Conservation (phyloP, 2,888 invertebrate species). For the Axea sp. region DNA sequence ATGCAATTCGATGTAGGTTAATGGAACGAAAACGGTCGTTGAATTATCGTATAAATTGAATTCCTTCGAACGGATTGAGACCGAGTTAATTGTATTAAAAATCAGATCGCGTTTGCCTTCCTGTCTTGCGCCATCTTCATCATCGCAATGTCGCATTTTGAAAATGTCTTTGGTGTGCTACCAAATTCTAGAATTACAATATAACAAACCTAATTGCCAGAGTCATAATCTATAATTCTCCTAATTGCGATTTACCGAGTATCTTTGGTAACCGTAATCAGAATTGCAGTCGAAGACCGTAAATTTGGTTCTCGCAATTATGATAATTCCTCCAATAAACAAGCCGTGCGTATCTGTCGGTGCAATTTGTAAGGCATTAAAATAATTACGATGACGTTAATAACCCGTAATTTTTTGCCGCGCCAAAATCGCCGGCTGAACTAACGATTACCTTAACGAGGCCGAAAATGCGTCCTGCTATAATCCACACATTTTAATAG, state of each 20-base stretch:
- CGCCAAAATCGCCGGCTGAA: not conserved
- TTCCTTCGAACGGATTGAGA: not conserved
- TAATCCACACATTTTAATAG: too few relatives aligned
- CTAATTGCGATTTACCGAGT: constrained; percentile 25
- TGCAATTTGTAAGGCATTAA: constrained; percentile 23
- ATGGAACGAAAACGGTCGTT: constrained; percentile 2
- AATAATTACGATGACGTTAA: constrained; percentile 29
- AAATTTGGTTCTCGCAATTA: constrained; percentile 36
- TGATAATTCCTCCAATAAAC: constrained; percentile 50
- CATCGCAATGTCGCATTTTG: too few relatives aligned
- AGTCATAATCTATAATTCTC: constrained; percentile 5
- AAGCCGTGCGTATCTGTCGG: constrained; percentile 7
- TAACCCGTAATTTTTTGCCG: constrained; percentile 14
- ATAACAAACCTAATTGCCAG: constrained; percentile 11
- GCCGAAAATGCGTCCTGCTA: not conserved
- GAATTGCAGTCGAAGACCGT: constrained; percentile 18
- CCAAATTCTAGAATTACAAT: not conserved
- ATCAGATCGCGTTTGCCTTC: not conserved
- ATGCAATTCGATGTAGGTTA: constrained; percentile 1
- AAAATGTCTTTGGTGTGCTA: not conserved
- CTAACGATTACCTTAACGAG: constrained; percentile 15
- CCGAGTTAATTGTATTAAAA: not conserved
- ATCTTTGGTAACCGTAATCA: constrained; percentile 34
- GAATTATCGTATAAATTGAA: constrained; percentile 11
- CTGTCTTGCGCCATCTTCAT: too few relatives aligned